These are phyloP conservation scores for Tympanoctomys barrerae DNA, from an alignment of 2,797 vertebrate species.

Conservation along the genomic window DNA sequence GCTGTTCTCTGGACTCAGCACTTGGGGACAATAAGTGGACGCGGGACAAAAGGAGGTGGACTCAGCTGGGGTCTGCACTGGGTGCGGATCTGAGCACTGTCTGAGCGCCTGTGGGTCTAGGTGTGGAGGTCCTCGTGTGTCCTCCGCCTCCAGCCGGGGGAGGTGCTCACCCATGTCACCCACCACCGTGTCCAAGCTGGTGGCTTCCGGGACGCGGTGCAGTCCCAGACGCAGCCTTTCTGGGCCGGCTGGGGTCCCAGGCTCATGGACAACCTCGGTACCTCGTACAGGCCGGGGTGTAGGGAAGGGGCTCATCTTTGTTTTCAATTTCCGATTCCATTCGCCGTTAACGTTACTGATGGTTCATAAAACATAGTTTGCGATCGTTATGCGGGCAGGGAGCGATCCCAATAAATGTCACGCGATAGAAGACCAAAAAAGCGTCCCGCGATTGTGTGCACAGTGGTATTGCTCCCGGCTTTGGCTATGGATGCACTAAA, in stretches of 20 bases:
- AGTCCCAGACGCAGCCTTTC: neutral
- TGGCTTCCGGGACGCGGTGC: neutral
- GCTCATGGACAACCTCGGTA: neutral
- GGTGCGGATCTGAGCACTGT: neutral
- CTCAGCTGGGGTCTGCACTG: neutral
- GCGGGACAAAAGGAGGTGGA: neutral
- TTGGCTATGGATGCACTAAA: conserved; percentile 90
- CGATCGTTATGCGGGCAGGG: conserved; percentile 32
- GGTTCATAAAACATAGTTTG: conserved; percentile 79
- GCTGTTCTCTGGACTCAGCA: neutral
- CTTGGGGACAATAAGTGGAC: neutral
- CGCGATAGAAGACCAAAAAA: conserved; percentile 67
- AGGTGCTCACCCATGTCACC: neutral
- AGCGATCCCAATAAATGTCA: conserved; percentile 80
- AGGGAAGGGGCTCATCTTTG: conserved; percentile 22
- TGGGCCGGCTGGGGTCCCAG: neutral
- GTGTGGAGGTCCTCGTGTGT: neutral
- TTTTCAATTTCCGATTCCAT: conserved; percentile 67
- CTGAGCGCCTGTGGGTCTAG: neutral
- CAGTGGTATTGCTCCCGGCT: conserved; percentile 89
- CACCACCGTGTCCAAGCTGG: neutral
- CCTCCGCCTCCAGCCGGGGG: neutral
- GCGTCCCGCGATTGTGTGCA: conserved; percentile 81
- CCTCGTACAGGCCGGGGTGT: neutral
- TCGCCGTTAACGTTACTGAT: conserved; percentile 68